Evolutionary conservation across 1,140 invertebrate species (phyloP), one percentile per base, ranked within the genome.

Genomic region (Ostrea denselamellosa): DNA sequence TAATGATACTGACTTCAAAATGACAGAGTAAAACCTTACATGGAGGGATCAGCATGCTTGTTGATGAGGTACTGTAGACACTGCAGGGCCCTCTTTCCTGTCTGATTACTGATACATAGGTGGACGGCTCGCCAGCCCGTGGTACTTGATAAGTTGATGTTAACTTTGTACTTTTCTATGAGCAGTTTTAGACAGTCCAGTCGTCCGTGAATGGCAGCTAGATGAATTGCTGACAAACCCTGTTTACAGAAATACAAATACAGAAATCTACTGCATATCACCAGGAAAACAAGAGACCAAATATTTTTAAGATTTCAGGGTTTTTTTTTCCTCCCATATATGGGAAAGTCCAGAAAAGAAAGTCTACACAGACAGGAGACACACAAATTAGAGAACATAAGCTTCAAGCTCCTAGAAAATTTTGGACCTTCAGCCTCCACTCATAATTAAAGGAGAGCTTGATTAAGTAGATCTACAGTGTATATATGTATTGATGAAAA

Each of bases 41-140:
- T 87, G n/a, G 93, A 93, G 58, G 91, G 62, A 88, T 95, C 91
- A n/a, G 94, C 94, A 68, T 92, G 92, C 86, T 94, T 93, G 54
- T 94, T 91, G 10, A 95, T 85, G 9, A 95, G 88, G 87, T 94
- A 95, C 10, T 91, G 88, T 25, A 95, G 87, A 90, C 94, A 94
- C 34, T 92, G 87, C 25, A 94, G 86, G 17, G 94, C 91, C 56
- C 94, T 87, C 71, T 93, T 92, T 19, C 94, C 94, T 28, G 93
- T 95, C 88, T 95, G 93, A 71, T 94, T 94, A 86, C 93, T 95
- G 88, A 95, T 95, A 88, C 91, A 92, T 14, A 95, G 90, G 86
- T 95, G 94, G 28, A 95, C 89, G 25, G 94, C 93, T 85, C 94
- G 85, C 94, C 94, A 95, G 9, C 94, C 94, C n/a, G 93, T 93